Evolutionary conservation across 2,888 invertebrate species (phyloP), one percentile per base, ranked within the genome.

Genomic region (Mythimna albipuncta): DNA sequence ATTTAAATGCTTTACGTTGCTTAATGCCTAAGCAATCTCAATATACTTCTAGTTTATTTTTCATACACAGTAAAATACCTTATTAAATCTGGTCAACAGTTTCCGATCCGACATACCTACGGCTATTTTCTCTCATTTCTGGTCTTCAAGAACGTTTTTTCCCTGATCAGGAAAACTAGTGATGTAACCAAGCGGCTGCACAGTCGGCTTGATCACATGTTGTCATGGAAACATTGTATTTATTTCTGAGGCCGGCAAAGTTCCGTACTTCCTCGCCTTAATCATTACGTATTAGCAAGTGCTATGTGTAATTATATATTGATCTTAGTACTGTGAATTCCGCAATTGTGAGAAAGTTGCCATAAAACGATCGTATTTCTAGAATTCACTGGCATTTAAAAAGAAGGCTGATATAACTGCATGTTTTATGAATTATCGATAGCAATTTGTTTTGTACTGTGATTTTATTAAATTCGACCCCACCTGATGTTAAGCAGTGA

Each of bases 131-230:
- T 63, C 19, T 35, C 54, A 55, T 50, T 63, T 66, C 81, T 81
- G 3, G 47, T 57, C 16, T 44, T 38, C 9, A 38, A 57, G 44
- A 47, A 41, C 21, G 52, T 38, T 79, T 76, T 81, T 69, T 44
- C 16, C 13, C 54, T 6, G 21, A 72, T n/a, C 83, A 82, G 82
- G 82, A 82, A 79, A 50, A 21, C 44, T 21, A 10, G 57, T 78
- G 38, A 61, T 13, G 50, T 69, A 80, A 82, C 55, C 0, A 35
- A 26, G 9, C 16, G 13, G 26, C 11, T 44, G 54, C 38, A 26
- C 4, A n/a, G 6, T 16, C 7, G 32, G 21, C 52, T 47, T 35
- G 47, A 68, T 68, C 47, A 38, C 58, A 52, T 77, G 16, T 61
- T 59, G n/a, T 19, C 50, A 61, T 58, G 62, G 6, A 69, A 59